Conservation (phyloP, 2,888 invertebrate genomes). For the Agonopterix heracliana region DNA sequence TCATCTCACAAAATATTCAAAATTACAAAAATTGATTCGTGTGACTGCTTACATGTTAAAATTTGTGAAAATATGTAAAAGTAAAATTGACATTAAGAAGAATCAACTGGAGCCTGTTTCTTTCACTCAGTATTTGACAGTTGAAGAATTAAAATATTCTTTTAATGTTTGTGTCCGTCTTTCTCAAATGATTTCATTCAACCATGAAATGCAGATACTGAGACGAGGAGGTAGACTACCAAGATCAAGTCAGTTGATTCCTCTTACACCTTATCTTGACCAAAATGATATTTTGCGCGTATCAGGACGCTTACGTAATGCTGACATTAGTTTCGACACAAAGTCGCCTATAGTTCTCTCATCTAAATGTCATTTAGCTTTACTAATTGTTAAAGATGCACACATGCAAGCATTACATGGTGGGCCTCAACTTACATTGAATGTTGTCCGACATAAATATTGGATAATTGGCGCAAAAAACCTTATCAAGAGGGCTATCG, state of each 20-base stretch:
- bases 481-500: slow-evolving; percentile 5
- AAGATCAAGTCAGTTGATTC: not conserved
- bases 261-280: slow-evolving; percentile 6
- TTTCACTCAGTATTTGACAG: not conserved
- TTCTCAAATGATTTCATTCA: slow-evolving; percentile 1
- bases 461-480: slow-evolving; percentile 11
- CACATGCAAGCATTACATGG: slow-evolving; percentile 16
- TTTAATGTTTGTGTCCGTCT: slow-evolving; percentile 1
- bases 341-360: slow-evolving; percentile 12
- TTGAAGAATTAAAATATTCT: not conserved
- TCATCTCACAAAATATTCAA: too few species aligned
- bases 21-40: slow-evolving; percentile 2
- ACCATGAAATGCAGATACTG: not conserved
- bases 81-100: too few species aligned
- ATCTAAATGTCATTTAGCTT: slow-evolving; percentile 8
- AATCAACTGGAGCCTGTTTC: too few species aligned
- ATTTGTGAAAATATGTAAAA: slow-evolving; percentile 1
- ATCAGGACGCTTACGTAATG: slow-evolving; percentile 13
- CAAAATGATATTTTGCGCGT: slow-evolving; percentile 8
- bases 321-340: slow-evolving; percentile 7
- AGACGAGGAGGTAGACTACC: too few species aligned
- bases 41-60: slow-evolving; percentile 7
- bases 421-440: slow-evolving; percentile 11
- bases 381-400: slow-evolving; percentile 12
- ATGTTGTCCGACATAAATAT: slow-evolving; percentile 8